Conservation (phyloP, 2,797 vertebrate species). For the Loris lydekkerianus region DNA sequence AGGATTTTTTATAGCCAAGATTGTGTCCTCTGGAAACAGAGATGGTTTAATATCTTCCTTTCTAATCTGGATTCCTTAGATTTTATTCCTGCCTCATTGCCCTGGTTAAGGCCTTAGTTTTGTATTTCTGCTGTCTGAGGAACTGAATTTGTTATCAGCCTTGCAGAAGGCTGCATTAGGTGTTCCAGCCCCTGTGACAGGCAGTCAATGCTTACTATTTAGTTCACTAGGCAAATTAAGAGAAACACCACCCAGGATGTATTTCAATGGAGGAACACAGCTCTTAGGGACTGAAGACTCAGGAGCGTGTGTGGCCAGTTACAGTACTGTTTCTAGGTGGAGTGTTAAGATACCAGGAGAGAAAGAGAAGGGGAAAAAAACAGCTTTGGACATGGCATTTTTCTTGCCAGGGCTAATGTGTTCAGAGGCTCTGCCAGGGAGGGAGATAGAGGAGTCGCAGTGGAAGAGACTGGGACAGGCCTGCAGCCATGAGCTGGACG, state of each 20-base stretch:
- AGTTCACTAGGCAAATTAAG: background rate
- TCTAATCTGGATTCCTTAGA: background rate
- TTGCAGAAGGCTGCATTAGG: background rate
- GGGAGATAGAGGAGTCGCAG: background rate
- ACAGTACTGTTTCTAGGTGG: background rate
- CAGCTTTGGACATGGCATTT: background rate
- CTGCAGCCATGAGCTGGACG: background rate
- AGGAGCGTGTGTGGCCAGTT: background rate
- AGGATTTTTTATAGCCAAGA: slow-evolving; percentile 22
- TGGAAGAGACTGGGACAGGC: background rate
- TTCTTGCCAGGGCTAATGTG: background rate
- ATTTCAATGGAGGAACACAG: background rate
- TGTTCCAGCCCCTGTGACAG: background rate
- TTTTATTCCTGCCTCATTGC: background rate
- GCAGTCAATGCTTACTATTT: background rate
- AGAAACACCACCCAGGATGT: background rate
- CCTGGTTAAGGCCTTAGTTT: background rate
- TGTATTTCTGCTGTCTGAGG: background rate
- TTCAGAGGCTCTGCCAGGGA: background rate
- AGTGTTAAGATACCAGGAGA: background rate
- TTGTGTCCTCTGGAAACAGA: background rate
- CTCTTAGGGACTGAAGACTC: background rate
- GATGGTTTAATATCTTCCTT: background rate
- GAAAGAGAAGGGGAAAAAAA: background rate
- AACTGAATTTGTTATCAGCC: background rate